Conservation (phyloP, 2,888 invertebrate species). For the Sipunculus nudus region DNA sequence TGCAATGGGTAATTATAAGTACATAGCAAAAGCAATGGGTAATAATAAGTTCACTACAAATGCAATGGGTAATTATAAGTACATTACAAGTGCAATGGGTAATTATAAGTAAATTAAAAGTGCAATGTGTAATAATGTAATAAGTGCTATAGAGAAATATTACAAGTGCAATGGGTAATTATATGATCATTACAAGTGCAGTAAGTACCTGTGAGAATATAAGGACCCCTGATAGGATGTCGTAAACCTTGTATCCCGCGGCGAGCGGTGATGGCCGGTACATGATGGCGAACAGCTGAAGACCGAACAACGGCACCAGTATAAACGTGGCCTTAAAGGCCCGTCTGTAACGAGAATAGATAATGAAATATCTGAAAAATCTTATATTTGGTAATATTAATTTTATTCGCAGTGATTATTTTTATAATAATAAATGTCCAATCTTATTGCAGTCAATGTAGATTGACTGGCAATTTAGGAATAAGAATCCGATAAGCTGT, state of each 20-base stretch:
- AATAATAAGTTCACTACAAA: no score
- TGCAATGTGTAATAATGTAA: background rate
- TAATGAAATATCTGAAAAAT: no score
- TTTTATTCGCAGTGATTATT: no score
- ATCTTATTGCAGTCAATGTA: no score
- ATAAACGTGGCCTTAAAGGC: slow-evolving; percentile 38
- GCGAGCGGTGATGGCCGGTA: slow-evolving; percentile 33
- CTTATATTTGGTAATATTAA: no score
- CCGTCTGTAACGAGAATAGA: slow-evolving; percentile 27
- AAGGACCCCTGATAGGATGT: slow-evolving; percentile 17
- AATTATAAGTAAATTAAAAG: background rate
- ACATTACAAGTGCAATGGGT: no score
- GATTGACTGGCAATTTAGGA: no score
- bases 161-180: background rate
- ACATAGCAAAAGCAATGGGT: background rate
- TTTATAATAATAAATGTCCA: no score
- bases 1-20: background rate
- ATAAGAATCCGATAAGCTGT: no score
- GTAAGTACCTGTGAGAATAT: slow-evolving; percentile 22
- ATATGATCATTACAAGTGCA: no score
- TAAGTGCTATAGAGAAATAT: background rate
- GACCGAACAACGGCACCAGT: slow-evolving; percentile 40
- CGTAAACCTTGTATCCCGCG: slow-evolving; percentile 15
- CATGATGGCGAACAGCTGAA: slow-evolving; percentile 37
- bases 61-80: slow-evolving; percentile 21